These are phyloP conservation scores for Pseudococcus longispinus DNA, from an alignment of 2,888 invertebrate genomes.

Conservation along the genomic window DNA sequence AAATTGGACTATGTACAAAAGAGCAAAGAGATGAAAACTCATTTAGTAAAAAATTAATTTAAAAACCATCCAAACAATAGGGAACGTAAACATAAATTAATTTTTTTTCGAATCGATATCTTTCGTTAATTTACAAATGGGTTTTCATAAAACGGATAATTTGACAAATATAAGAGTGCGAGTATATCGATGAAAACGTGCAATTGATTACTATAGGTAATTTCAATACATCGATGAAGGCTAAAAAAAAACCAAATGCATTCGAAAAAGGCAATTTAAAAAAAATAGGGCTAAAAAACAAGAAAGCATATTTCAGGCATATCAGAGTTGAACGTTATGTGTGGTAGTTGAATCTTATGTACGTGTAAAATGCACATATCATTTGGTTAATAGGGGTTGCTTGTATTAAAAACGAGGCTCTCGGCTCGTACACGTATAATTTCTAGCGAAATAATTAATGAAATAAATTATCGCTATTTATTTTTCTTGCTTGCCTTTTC, in stretches of 20 bases:
- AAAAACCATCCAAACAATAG: background rate
- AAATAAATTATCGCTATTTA: constrained; percentile 25
- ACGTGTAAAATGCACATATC: background rate
- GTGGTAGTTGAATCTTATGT: background rate
- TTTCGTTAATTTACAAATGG: background rate
- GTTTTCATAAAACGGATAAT: background rate
- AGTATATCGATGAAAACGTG: background rate
- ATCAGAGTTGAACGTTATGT: background rate
- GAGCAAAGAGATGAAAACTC: background rate
- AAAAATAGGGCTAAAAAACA: background rate
- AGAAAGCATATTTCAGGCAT: background rate
- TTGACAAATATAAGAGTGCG: background rate
- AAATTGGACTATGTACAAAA: background rate
- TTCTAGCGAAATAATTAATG: constrained; percentile 32
- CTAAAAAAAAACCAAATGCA: background rate
- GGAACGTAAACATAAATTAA: background rate
- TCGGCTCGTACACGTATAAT: background rate
- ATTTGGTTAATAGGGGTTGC: background rate
- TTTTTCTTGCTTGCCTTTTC: constrained; percentile 27
- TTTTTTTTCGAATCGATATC: background rate
- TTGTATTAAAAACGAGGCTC: background rate
- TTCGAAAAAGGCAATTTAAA: background rate
- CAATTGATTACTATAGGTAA: background rate
- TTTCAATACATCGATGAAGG: background rate
- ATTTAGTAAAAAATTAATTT: background rate